A percentile compares a stretch with the other conserved stretches of the same genome.
Evolutionary conservation across 2,797 vertebrate species (phyloP).

Genomic region (Syngnathus acus): DNA sequence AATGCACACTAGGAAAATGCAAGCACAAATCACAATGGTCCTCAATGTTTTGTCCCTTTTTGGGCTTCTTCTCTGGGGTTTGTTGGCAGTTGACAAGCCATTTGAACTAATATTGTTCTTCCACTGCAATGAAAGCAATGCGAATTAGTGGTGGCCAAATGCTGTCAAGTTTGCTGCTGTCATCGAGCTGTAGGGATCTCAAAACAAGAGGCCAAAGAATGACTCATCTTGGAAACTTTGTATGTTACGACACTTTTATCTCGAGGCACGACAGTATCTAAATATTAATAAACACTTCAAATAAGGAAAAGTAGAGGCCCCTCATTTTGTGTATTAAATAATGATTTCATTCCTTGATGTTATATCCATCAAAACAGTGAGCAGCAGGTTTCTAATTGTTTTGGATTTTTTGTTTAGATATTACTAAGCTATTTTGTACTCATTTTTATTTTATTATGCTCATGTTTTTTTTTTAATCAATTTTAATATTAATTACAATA

Average conservation of each 20-base stretch:
- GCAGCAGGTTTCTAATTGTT: too few species aligned
- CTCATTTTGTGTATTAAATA: background rate
- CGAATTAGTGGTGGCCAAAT: background rate
- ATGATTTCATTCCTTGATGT: background rate
- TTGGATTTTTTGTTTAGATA: too few species aligned
- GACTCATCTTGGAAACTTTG: too few species aligned
- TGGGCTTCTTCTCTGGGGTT: background rate
- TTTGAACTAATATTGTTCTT: background rate
- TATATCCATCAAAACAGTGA: background rate
- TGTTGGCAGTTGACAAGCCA: background rate
- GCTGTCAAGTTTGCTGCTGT: background rate
- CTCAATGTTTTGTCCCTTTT: background rate
- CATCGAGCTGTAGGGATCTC: background rate
- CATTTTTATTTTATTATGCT: too few species aligned
- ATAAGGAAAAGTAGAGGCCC: too few species aligned
- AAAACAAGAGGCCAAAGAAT: too few species aligned
- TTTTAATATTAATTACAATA: too few species aligned
- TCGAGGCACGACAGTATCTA: background rate
- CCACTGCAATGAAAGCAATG: too few species aligned
- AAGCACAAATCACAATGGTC: background rate
- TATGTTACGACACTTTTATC: background rate
- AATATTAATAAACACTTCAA: too few species aligned
- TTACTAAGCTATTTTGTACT: too few species aligned
- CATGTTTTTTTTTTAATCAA: too few species aligned
- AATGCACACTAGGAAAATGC: background rate